These are phyloP conservation scores for Conus canariensis DNA, from an alignment of 2,888 invertebrate genomes.

Conservation along the genomic window DNA sequence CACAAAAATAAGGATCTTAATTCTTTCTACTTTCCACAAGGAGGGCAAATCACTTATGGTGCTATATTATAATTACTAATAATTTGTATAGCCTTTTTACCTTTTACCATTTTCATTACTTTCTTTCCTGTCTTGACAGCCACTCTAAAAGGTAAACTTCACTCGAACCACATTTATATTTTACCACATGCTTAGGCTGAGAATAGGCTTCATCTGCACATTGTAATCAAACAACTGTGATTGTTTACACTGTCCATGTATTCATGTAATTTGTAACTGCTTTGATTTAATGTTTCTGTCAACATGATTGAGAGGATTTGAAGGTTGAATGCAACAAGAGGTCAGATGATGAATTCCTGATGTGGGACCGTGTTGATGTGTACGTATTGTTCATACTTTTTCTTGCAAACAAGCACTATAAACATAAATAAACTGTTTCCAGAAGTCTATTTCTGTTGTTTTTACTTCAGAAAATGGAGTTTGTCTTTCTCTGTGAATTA, in stretches of 20 bases:
- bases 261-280: not conserved
- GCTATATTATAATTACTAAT: not conserved
- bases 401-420: slow-evolving; percentile 29
- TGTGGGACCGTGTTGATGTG: slow-evolving; percentile 30
- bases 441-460: not conserved
- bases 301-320: slow-evolving; percentile 32
- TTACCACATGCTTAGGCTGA: not conserved
- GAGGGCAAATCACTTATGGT: not conserved
- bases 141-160: not conserved
- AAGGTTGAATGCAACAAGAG: slow-evolving; percentile 34
- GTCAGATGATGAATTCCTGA: not conserved
- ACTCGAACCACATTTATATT: not conserved
- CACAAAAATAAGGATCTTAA: too few relatives aligned
- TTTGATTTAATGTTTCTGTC: slow-evolving; percentile 22
- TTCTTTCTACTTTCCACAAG: not conserved
- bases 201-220: not conserved
- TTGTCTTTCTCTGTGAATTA: not conserved
- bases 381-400: slow-evolving; percentile 27
- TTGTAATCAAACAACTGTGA: slow-evolving; percentile 31
- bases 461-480: not conserved
- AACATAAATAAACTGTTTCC: slow-evolving; percentile 25
- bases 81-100: not conserved
- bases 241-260: slow-evolving; percentile 24
- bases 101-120: not conserved
- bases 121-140: not conserved